Percentiles rank a stretch among this genome's conserved stretches.
These are phyloP conservation scores for Pseudanteris insignis DNA, from an alignment of 2,888 invertebrate genomes.

Conservation along the genomic window DNA sequence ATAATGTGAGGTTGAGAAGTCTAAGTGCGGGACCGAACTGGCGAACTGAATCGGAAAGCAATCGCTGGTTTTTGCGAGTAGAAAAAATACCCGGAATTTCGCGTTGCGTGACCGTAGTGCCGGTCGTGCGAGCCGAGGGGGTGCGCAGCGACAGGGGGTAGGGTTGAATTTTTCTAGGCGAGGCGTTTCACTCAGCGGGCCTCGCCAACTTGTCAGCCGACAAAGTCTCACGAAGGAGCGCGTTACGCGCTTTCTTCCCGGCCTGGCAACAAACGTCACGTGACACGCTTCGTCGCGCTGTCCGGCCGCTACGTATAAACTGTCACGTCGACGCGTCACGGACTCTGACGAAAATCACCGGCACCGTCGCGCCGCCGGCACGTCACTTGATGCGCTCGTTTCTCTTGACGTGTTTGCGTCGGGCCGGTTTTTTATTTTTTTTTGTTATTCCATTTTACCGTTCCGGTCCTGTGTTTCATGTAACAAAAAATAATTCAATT, in stretches of 20 bases:
- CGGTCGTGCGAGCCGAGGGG: background rate
- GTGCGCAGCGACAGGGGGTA: background rate
- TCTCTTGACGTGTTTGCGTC: conserved; percentile 25
- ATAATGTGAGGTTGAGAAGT: no score
- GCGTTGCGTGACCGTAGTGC: background rate
- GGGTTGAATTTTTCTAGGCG: conserved; percentile 14
- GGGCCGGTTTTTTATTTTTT: background rate
- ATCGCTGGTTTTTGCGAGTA: background rate
- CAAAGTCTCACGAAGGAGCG: conserved; percentile 29
- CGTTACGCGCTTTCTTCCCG: conserved; percentile 21
- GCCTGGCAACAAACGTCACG: conserved; percentile 25
- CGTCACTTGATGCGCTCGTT: conserved; percentile 16
- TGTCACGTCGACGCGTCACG: conserved; percentile 22
- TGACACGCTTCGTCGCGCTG: conserved; percentile 28
- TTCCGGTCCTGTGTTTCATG: no score
- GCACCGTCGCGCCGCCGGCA: conserved; percentile 21
- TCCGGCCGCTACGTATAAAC: conserved; percentile 22
- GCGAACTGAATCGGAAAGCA: conserved; percentile 16
- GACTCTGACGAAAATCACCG: conserved; percentile 24
- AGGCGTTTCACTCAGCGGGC: conserved; percentile 19
- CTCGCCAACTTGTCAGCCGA: conserved; percentile 32
- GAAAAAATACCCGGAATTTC: conserved; percentile 8
- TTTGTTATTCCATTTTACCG: background rate
- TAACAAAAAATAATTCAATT: no score
- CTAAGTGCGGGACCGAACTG: no score